Evolutionary conservation across 2,797 vertebrate species (phyloP), one percentile per base, ranked within the genome.

Genomic region (Danio aesculapii): DNA sequence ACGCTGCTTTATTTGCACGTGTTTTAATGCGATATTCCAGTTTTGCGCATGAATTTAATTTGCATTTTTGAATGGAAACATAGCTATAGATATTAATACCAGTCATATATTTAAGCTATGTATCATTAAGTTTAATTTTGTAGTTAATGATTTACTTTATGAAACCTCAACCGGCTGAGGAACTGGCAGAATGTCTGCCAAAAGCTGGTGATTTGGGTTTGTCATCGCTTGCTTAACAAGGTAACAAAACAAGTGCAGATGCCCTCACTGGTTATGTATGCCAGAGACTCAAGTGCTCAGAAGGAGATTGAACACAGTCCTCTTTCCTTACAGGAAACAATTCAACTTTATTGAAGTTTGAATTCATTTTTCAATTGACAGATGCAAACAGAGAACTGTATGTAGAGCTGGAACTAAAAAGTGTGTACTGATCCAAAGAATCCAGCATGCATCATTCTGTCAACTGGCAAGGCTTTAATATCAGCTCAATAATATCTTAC

Each of bases 191-290:
- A 43, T 16, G 44, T n/a, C 12, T 77, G 17, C 13, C 6, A 13
- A 76, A 66, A 30, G 8, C 74, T 66, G 75, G 59, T 44, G 74
- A 9, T 64, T 75, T 16, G 8, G 66, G 17, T 14, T 77, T 1
- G 4, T 30, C 41, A n/a, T 66, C 43, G 62, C 66, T 77, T 55
- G 62, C 59, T 66, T 19, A 76, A n/a, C 61, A 76, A 43, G 61
- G 74, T 43, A 30, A 55, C 49, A 46, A n/a, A 57, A 58, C 59
- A 21, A 19, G 39, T 66, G 74, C 39, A 76, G 61, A 76, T 66
- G 49, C 61, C 61, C 61, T 53, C 74, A 43, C 66, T 66, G 49
- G 64, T 55, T 76, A 8, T 66, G 39, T 55, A 39, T 76, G n/a
- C n/a, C 41, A 55, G 39, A 55, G 39, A n/a, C 44, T 66, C 39